These are phyloP conservation scores for Bovichtus variegatus DNA, from an alignment of 2,797 vertebrate species.

Conservation along the genomic window DNA sequence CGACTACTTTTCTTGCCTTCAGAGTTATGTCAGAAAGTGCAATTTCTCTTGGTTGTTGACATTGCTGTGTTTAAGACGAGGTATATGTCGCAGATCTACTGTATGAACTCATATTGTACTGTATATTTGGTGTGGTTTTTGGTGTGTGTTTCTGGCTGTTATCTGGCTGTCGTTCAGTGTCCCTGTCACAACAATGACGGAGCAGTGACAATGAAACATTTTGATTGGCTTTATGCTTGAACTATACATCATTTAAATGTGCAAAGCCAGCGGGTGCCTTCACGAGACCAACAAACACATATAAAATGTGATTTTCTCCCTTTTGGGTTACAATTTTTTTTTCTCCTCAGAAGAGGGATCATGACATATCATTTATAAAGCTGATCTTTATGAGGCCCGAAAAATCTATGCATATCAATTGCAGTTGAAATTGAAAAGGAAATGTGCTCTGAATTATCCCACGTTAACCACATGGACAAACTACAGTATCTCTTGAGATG, in stretches of 20 bases:
- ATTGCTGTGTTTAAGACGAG: background rate
- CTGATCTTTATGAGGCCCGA: background rate
- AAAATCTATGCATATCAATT: background rate
- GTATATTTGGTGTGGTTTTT: background rate
- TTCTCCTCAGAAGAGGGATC: background rate
- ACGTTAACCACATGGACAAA: slow-evolving; percentile 17
- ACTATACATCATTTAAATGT: background rate
- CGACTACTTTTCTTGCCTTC: background rate
- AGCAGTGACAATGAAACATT: background rate
- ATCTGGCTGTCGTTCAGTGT: background rate
- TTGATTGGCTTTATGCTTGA: background rate
- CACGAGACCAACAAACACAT: background rate
- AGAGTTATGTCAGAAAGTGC: background rate
- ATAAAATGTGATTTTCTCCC: background rate
- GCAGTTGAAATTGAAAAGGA: background rate
- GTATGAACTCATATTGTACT: background rate
- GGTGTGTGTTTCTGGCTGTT: too few relatives aligned
- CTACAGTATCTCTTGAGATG: slow-evolving; percentile 34
- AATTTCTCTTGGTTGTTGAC: background rate
- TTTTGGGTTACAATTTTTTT: background rate
- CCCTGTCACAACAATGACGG: background rate
- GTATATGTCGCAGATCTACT: background rate
- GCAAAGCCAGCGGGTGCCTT: background rate
- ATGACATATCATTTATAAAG: background rate
- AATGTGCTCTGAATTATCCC: slow-evolving; percentile 5